Percentiles rank a stretch among this genome's conserved stretches.
phyloP scores from a whole-genome alignment of 1,140 invertebrate species.

The Drosophila sturtevanti region DNA sequence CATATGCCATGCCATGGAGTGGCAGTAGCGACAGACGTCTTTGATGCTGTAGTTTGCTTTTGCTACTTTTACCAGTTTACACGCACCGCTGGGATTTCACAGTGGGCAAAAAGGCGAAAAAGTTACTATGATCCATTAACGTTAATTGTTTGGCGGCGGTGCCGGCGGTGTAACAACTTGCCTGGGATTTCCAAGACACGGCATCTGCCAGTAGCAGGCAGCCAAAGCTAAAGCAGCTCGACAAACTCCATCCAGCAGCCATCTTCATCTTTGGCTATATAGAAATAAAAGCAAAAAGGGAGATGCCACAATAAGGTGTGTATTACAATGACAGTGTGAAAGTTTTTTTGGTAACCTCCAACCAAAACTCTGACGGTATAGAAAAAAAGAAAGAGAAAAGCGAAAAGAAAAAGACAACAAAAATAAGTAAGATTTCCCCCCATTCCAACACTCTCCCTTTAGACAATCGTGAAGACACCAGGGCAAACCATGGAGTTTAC shows the following conservation, averaged over 20 bases:
- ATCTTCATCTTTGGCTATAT: constrained; percentile 20
- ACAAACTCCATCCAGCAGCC: background rate
- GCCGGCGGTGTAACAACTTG: constrained; percentile 58
- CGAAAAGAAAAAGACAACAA: too few relatives aligned
- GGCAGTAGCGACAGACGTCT: constrained; percentile 35
- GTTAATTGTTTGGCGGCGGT: constrained; percentile 78
- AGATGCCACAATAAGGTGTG: constrained; percentile 57
- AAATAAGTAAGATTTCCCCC: too few relatives aligned
- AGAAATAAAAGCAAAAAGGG: constrained; percentile 5
- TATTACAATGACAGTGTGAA: constrained; percentile 78
- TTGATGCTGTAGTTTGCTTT: constrained; percentile 68
- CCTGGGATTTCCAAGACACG: constrained; percentile 72
- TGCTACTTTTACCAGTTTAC: constrained; percentile 78
- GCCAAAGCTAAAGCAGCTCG: constrained; percentile 23
- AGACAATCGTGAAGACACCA: constrained; percentile 39
- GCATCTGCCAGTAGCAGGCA: constrained; percentile 39
- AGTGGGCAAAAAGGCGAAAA: constrained; percentile 76
- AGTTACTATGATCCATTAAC: constrained; percentile 81
- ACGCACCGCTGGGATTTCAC: constrained; percentile 79
- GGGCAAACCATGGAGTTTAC: constrained; percentile 63
- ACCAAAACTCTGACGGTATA: background rate
- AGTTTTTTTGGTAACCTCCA: constrained; percentile 49
- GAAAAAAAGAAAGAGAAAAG: too few relatives aligned
- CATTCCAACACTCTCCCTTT: constrained; percentile 6
- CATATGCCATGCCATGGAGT: constrained; percentile 34